A percentile compares a stretch with the other conserved stretches of the same genome.
Conservation (phyloP, 2,888 invertebrate genomes). For the Rotaria socialis region DNA sequence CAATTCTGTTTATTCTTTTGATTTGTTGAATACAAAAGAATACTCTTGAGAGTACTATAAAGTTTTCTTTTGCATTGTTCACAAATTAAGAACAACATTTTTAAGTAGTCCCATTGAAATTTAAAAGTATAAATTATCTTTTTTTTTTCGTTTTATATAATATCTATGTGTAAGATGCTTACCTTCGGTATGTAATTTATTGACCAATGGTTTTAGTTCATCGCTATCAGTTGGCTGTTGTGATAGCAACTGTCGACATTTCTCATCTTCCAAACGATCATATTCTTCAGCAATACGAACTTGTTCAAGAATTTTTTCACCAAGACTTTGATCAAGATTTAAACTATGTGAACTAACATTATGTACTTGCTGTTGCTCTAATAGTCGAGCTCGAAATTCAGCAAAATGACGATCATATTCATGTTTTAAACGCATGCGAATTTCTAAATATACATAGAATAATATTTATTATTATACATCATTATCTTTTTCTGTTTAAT, state of each 20-base stretch:
- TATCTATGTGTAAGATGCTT: not conserved
- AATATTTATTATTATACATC: no score
- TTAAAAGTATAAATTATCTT: not conserved
- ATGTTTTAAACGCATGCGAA: not conserved
- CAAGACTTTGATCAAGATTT: not conserved
- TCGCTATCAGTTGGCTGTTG: not conserved
- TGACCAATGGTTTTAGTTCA: not conserved
- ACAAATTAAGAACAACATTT: not conserved
- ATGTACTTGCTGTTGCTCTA: not conserved
- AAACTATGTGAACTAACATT: not conserved
- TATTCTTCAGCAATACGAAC: not conserved
- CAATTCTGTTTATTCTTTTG: no score
- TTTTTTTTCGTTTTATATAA: not conserved
- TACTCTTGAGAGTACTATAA: not conserved
- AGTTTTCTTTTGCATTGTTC: not conserved
- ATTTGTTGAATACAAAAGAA: no score
- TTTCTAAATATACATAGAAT: not conserved
- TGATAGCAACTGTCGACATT: not conserved
- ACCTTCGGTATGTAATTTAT: conserved; percentile 34
- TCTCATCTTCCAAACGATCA: not conserved
- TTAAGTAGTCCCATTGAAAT: not conserved
- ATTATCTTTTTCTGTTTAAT: not conserved
- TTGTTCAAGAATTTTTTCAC: conserved; percentile 10
- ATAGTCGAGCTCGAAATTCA: not conserved
- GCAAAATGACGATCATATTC: conserved; percentile 3